These are phyloP conservation scores for Xiphydria camelus DNA, from an alignment of 2,888 invertebrate genomes.

Conservation along the genomic window DNA sequence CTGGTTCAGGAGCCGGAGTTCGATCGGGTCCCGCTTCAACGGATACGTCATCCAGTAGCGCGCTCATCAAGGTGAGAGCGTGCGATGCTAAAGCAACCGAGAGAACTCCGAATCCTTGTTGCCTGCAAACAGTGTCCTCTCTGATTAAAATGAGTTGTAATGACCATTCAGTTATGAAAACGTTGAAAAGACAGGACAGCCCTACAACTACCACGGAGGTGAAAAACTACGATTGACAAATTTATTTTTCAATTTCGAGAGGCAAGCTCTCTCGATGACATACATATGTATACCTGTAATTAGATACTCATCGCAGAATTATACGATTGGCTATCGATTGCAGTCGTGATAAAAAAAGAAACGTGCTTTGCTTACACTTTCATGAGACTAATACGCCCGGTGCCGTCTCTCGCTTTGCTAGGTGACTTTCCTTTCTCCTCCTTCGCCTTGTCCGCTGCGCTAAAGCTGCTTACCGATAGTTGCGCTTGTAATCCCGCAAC, in stretches of 20 bases:
- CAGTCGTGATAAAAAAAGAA: slow-evolving; percentile 9
- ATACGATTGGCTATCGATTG: no score
- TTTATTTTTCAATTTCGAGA: no score
- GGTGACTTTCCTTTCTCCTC: slow-evolving; percentile 66
- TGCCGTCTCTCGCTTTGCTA: slow-evolving; percentile 63
- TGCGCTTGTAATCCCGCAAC: slow-evolving; percentile 86
- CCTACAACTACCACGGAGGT: no score
- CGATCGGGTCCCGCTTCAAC: slow-evolving; percentile 63
- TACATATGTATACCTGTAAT: no score
- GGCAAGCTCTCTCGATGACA: no score
- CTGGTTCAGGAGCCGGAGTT: slow-evolving; percentile 60
- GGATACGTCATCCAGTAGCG: slow-evolving; percentile 76
- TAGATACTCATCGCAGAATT: no score
- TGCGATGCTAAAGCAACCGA: slow-evolving; percentile 88
- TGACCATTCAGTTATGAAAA: no score
- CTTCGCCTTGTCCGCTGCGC: slow-evolving; percentile 55
- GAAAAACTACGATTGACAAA: no score
- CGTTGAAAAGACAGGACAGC: no score
- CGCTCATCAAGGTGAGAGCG: slow-evolving; percentile 76
- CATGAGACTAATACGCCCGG: slow-evolving; percentile 68
- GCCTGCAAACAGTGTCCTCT: no score
- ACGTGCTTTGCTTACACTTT: slow-evolving; percentile 64
- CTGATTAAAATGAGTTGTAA: no score
- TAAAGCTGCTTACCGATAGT: slow-evolving; percentile 66
- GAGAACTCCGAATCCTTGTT: slow-evolving; percentile 86